Evolutionary conservation across 2,797 vertebrate species (phyloP).

Genomic region (Microcaecilia unicolor): DNA sequence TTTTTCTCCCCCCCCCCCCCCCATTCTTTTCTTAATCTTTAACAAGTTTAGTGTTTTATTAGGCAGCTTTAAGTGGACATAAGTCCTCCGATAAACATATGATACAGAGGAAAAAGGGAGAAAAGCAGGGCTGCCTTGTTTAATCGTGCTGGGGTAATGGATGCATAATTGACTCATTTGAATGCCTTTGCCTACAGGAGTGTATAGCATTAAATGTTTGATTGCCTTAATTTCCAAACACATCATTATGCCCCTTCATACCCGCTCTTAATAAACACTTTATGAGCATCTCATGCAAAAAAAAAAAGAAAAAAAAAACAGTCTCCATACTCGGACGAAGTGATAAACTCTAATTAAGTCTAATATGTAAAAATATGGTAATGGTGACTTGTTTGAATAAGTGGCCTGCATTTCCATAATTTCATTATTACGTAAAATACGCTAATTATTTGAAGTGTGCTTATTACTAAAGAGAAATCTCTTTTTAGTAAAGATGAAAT

Average conservation of each 20-base stretch:
- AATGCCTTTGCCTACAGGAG: constrained; percentile 97
- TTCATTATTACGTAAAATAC: constrained; percentile 95
- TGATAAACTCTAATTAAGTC: constrained; percentile 96
- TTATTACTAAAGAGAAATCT: constrained; percentile 86
- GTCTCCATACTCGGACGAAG: constrained; percentile 74
- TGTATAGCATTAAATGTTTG: constrained; percentile 97
- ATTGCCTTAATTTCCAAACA: constrained; percentile 98
- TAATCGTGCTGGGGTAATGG: constrained; percentile 87
- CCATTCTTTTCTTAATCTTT: constrained; percentile 44
- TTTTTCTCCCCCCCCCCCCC: constrained; percentile 34
- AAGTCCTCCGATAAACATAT: constrained; percentile 42
- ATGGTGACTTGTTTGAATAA: constrained; percentile 85
- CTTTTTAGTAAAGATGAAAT: constrained; percentile 91
- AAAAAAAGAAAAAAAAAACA: constrained; percentile 67
- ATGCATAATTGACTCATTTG: constrained; percentile 99
- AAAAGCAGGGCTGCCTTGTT: constrained; percentile 45
- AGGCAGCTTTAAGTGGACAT: constrained; percentile 67
- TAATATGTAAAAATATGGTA: constrained; percentile 98
- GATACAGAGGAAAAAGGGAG: neutral
- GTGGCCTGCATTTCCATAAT: constrained; percentile 87
- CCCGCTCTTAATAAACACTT: constrained; percentile 98
- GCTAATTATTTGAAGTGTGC: constrained; percentile 92
- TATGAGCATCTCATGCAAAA: constrained; percentile 76
- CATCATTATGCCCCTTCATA: constrained; percentile 96
- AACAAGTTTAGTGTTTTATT: constrained; percentile 81